A percentile compares a stretch with the other conserved stretches of the same genome.
Conservation (phyloP, 64 coral and sea anemone species). For the Acropora yongei region DNA sequence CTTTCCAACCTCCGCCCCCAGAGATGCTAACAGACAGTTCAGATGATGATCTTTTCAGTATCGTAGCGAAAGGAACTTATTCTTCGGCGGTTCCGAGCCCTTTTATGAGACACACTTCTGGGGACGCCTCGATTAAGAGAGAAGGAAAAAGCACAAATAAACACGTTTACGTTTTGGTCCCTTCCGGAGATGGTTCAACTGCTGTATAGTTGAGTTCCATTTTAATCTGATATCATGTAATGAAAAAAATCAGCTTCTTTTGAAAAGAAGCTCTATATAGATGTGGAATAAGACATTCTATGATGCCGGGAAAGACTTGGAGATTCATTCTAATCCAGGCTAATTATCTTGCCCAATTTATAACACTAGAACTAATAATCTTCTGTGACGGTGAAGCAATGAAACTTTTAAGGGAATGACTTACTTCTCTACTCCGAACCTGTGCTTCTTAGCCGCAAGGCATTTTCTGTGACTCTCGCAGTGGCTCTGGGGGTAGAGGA, state of each 20-base stretch:
- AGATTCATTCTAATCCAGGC: slow-evolving; percentile 24
- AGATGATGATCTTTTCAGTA: slow-evolving; percentile 78
- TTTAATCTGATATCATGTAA: not conserved
- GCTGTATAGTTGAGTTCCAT: not conserved
- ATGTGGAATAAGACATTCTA: not conserved
- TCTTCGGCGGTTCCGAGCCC: slow-evolving; percentile 43
- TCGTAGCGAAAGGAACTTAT: slow-evolving; percentile 78
- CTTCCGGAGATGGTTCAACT: slow-evolving; percentile 37
- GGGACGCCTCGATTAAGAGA: not conserved
- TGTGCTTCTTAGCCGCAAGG: not conserved
- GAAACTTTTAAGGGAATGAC: not conserved
- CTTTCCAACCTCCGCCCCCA: slow-evolving; percentile 60
- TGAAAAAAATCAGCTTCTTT: not conserved
- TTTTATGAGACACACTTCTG: slow-evolving; percentile 13
- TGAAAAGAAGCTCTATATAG: not conserved
- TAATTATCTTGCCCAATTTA: not conserved
- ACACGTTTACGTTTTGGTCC: slow-evolving; percentile 30
- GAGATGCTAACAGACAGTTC: slow-evolving; percentile 69
- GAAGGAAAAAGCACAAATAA: slow-evolving; percentile 36
- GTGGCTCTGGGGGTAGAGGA: slow-evolving; percentile 30
- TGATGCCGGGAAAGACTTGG: not conserved
- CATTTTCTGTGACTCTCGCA: not conserved
- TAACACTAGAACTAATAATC: not conserved
- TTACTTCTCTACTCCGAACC: not conserved
- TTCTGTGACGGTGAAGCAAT: no score